These are phyloP conservation scores for Clarias laeviceps DNA, from an alignment of 2,797 vertebrate genomes.

Conservation along the genomic window DNA sequence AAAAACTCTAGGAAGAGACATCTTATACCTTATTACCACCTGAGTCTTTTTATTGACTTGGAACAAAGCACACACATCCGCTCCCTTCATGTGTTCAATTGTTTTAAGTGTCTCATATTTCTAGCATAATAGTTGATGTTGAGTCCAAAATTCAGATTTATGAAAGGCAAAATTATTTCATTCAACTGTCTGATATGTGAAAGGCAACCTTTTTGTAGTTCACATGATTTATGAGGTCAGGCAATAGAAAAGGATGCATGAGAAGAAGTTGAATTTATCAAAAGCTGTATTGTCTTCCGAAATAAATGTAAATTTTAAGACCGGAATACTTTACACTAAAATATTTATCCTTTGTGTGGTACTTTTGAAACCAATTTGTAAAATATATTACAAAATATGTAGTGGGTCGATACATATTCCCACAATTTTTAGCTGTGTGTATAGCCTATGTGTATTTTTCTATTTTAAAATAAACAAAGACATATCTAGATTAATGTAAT, in stretches of 20 bases:
- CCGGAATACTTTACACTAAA: conserved; percentile 20
- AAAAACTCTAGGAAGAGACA: conserved; percentile 13
- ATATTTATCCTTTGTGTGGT: neutral
- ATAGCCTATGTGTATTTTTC: neutral
- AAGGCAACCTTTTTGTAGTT: conserved; percentile 27
- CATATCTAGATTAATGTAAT: neutral
- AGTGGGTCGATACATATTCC: neutral
- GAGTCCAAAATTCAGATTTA: conserved; percentile 20
- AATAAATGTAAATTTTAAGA: conserved; percentile 13
- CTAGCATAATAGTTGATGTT: conserved; percentile 19
- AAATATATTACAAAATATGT: neutral
- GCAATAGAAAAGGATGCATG: conserved; percentile 13
- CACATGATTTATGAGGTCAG: conserved; percentile 14
- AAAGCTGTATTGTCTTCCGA: conserved; percentile 18
- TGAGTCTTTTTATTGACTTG: conserved; percentile 26
- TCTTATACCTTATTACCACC: conserved; percentile 13
- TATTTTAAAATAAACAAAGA: neutral
- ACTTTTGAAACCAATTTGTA: neutral
- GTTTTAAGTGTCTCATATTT: conserved; percentile 28
- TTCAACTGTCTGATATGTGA: conserved; percentile 32
- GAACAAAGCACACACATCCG: conserved; percentile 29
- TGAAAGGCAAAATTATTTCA: conserved; percentile 32
- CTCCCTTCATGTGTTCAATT: conserved; percentile 13
- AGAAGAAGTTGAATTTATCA: conserved; percentile 10
- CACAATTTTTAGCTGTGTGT: neutral